Conservation (phyloP, 2,113 vertebrate species). For the Brevimyrus niger region DNA sequence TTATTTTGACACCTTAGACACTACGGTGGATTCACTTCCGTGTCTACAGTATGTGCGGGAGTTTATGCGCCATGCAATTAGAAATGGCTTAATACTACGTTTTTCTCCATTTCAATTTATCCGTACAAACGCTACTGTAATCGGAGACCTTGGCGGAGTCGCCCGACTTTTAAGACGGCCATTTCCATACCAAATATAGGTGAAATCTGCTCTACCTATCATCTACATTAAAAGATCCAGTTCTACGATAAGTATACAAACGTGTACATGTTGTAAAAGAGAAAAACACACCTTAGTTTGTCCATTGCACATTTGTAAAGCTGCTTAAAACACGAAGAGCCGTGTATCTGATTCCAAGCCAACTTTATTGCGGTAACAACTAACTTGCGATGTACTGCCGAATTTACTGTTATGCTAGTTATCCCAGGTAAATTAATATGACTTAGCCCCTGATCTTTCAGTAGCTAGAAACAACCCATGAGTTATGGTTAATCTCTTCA, state of each 20-base stretch:
- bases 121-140: background rate
- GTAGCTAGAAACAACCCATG: no score
- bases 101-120: background rate
- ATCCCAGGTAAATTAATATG: background rate
- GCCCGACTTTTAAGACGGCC: background rate
- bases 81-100: background rate
- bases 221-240: background rate
- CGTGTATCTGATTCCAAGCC: background rate
- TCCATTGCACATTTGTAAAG: background rate
- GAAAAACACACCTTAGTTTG: background rate
- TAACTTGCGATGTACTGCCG: background rate
- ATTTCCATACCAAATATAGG: background rate
- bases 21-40: background rate
- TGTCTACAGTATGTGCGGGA: background rate
- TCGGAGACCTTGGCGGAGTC: background rate
- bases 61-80: background rate
- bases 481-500: background rate
- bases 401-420: background rate
- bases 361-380: background rate
- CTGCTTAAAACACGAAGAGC: background rate
- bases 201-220: background rate
- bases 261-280: background rate
- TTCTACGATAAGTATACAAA: background rate
- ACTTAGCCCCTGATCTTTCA: no score
- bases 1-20: background rate